A percentile compares a stretch with the other conserved stretches of the same genome.
Evolutionary conservation across 2,113 vertebrate species (phyloP).

Genomic region (Chaetura pelagica): DNA sequence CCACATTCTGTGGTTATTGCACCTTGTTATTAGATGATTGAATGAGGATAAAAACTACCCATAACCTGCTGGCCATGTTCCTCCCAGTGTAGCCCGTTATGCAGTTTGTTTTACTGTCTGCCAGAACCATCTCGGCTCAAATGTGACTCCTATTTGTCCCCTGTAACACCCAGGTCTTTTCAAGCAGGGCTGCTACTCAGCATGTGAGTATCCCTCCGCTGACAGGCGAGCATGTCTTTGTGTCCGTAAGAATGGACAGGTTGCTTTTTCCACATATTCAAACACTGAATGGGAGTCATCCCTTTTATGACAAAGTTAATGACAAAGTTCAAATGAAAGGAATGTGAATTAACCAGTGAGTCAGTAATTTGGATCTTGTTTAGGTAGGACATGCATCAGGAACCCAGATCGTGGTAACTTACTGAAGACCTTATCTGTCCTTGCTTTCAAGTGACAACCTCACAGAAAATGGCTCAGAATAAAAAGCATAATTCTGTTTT

Average conservation of each 20-base stretch:
- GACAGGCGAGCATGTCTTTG: not conserved
- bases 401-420: not conserved
- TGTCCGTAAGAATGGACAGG: not conserved
- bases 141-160: not conserved
- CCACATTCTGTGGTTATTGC: not conserved
- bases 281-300: not conserved
- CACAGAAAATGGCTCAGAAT: not conserved
- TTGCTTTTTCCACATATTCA: not conserved
- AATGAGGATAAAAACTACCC: not conserved
- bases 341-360: not conserved
- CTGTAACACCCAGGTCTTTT: not conserved
- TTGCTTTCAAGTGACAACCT: not conserved
- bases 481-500: not conserved
- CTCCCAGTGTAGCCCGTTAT: not conserved
- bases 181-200: not conserved
- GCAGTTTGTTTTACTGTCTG: not conserved
- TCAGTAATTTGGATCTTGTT: not conserved
- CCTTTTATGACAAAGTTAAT: not conserved
- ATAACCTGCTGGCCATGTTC: not conserved
- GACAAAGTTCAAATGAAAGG: not conserved
- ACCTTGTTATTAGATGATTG: not conserved
- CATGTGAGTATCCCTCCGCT: not conserved
- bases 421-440: not conserved
- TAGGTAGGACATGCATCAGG: not conserved
- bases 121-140: not conserved